A percentile compares a stretch with the other conserved stretches of the same genome.
Conservation (phyloP, 2,113 vertebrate species). For the Notothenia rossii region DNA sequence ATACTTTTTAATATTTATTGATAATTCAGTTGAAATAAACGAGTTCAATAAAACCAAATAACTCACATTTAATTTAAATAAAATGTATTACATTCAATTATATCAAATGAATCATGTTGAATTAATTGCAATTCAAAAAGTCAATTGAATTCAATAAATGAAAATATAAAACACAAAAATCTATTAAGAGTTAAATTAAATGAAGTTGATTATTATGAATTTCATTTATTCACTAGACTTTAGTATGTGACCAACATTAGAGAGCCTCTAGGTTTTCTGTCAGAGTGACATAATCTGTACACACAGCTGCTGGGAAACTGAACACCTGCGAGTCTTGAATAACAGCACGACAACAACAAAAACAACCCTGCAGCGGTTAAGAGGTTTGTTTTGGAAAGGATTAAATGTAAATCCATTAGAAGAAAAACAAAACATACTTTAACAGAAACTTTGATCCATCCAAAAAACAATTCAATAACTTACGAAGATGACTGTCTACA, state of each 20-base stretch:
- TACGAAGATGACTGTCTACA: background rate
- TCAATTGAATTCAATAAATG: background rate
- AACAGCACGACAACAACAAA: background rate
- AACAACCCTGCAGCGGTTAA: background rate
- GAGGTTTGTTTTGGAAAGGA: background rate
- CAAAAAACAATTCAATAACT: background rate
- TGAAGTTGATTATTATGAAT: background rate
- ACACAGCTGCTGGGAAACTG: slow-evolving; percentile 32
- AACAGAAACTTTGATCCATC: background rate
- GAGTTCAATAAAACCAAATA: background rate
- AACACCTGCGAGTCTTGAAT: slow-evolving; percentile 21
- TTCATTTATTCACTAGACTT: too few relatives aligned
- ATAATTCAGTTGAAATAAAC: background rate
- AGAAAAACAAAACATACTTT: background rate
- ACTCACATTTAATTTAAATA: background rate
- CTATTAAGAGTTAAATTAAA: background rate
- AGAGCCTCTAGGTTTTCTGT: background rate
- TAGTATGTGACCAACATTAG: background rate
- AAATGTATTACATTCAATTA: background rate
- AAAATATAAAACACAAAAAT: background rate
- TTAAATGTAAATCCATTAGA: background rate
- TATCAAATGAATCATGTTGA: background rate
- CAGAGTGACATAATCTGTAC: background rate
- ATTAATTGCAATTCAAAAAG: background rate
- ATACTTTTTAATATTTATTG: too few relatives aligned